Evolutionary conservation across 2,113 vertebrate genomes (phyloP).

Genomic region (Bubalus kerabau): DNA sequence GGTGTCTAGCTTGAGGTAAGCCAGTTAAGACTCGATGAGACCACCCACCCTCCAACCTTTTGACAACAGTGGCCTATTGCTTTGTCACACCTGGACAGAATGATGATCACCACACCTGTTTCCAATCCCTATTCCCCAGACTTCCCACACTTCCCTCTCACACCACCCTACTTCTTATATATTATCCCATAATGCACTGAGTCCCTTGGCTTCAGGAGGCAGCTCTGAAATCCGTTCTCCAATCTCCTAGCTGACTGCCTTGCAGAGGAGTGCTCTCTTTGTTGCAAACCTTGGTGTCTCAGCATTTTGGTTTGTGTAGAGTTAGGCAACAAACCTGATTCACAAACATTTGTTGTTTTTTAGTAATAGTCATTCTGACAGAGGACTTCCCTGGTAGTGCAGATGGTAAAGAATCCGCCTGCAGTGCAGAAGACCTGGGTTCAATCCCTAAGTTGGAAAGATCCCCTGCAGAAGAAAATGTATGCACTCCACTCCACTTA

Average conservation of each 20-base stretch:
- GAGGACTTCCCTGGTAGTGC: background rate
- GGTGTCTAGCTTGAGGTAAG: background rate
- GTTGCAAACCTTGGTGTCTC: background rate
- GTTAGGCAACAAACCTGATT: background rate
- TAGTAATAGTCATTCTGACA: background rate
- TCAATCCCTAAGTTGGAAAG: background rate
- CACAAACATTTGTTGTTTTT: background rate
- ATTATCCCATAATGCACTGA: background rate
- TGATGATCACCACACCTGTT: background rate
- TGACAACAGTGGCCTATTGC: background rate
- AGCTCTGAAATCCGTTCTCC: background rate
- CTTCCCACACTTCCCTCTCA: background rate
- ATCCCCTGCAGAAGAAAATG: background rate
- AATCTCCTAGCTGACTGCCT: background rate
- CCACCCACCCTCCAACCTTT: background rate
- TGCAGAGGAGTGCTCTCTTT: background rate
- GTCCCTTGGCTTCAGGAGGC: background rate
- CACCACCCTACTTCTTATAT: background rate
- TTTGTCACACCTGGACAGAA: background rate
- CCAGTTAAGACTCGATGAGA: background rate
- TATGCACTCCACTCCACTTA: background rate
- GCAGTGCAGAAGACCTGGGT: background rate
- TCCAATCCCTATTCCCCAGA: background rate
- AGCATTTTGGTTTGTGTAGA: background rate
- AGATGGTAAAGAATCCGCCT: background rate